A percentile compares a stretch with the other conserved stretches of the same genome.
Conservation (phyloP, 2,113 vertebrate species). For the Pogona vitticeps region DNA sequence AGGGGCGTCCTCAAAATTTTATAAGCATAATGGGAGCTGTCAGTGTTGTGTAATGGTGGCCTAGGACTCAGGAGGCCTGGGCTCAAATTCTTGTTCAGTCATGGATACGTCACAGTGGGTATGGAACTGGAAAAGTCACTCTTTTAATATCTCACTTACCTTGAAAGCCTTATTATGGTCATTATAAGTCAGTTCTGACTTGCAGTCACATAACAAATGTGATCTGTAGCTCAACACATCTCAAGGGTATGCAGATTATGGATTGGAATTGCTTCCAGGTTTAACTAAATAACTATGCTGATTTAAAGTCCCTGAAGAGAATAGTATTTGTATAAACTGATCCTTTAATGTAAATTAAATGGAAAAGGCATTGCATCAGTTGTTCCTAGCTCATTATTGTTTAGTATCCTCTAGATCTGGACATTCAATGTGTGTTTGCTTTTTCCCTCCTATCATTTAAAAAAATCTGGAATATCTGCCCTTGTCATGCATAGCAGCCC, state of each 20-base stretch:
- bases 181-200: too few species aligned
- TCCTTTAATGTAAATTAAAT: neutral
- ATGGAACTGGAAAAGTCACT: too few species aligned
- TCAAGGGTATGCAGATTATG: neutral
- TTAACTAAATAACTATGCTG: neutral
- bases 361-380: neutral
- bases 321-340: neutral
- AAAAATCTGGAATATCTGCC: neutral
- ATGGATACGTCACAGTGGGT: too few species aligned
- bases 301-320: neutral
- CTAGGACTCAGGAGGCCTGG: too few species aligned
- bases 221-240: neutral
- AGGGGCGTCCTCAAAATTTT: too few species aligned
- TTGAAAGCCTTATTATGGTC: too few species aligned
- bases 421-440: neutral
- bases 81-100: too few species aligned
- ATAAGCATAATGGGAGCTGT: too few species aligned
- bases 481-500: neutral
- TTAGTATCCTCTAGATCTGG: neutral
- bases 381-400: neutral
- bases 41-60: too few species aligned
- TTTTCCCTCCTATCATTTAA: neutral
- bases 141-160: too few species aligned
- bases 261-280: neutral
- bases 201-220: neutral